Percentiles rank a stretch among this genome's conserved stretches.
Evolutionary conservation across 30 jellyfish, hydroid and myxozoan genomes (phyloP).

Genomic region (Clytia hemisphaerica): DNA sequence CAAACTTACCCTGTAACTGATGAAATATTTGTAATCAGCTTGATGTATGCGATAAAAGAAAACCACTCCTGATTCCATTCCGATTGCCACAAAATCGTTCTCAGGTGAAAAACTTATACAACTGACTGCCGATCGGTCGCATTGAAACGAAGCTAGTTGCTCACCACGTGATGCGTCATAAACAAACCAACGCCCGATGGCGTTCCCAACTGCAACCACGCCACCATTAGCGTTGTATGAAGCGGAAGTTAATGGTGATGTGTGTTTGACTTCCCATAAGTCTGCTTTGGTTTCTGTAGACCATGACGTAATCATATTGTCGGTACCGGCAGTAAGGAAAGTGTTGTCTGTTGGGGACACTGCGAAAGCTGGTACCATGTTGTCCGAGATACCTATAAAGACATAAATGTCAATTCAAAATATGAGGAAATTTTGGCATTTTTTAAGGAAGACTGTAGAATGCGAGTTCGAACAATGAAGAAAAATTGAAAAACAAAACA

Average conservation of each 20-base stretch:
- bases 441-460: no score
- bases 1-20: no score
- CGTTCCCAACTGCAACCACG: constrained; percentile 62
- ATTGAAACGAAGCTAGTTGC: constrained; percentile 36
- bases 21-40: no score
- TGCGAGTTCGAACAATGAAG: no score
- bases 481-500: no score
- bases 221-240: constrained; percentile 63
- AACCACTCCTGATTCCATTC: constrained; percentile 54
- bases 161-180: constrained; percentile 8
- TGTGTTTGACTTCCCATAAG: constrained; percentile 14
- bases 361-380: constrained; percentile 7
- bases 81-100: constrained; percentile 37
- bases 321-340: constrained; percentile 31
- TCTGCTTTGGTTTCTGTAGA: constrained; percentile 7
- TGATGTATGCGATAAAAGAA: constrained; percentile 40
- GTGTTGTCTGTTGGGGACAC: constrained; percentile 4
- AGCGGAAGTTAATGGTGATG: constrained; percentile 27
- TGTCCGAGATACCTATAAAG: constrained; percentile 19
- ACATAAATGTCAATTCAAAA: no score
- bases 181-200: constrained; percentile 60
- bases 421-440: no score
- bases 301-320: constrained; percentile 12
- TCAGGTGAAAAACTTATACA: constrained; percentile 24
- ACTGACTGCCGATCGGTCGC: constrained; percentile 20